Conservation (phyloP, 2,113 vertebrate genomes). For the Promerops cafer region DNA sequence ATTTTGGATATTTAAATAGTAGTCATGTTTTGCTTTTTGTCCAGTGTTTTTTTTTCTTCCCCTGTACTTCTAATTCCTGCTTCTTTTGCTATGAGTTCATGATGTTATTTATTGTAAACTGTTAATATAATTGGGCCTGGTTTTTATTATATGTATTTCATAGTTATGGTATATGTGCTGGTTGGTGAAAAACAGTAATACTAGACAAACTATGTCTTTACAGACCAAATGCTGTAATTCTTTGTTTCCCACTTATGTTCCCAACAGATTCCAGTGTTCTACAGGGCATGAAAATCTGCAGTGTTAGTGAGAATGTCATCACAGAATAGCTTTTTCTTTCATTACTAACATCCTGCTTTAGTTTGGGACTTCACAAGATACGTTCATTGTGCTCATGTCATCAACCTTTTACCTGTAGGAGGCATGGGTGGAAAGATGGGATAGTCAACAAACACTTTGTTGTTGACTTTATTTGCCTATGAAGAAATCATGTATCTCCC, state of each 20-base stretch:
- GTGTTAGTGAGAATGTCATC: neutral
- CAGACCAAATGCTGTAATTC: neutral
- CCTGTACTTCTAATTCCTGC: neutral
- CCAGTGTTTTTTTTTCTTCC: neutral
- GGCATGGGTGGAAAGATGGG: neutral
- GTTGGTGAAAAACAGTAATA: neutral
- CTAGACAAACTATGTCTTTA: neutral
- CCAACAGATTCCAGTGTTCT: neutral
- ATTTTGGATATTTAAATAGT: neutral
- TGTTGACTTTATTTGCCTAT: neutral
- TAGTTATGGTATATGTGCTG: neutral
- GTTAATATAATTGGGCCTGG: neutral
- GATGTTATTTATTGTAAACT: neutral
- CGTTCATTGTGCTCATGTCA: neutral
- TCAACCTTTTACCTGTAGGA: rapidly evolving
- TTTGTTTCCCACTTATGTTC: neutral
- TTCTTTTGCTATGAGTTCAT: neutral
- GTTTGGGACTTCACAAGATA: neutral
- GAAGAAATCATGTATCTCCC: neutral
- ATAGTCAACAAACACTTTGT: neutral
- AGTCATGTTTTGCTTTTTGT: neutral
- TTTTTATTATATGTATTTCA: neutral
- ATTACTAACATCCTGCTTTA: neutral
- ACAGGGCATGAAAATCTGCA: neutral
- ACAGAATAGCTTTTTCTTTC: neutral